phyloP scores from a whole-genome alignment of 2,797 vertebrate species.

The Sciurus vulgaris region DNA sequence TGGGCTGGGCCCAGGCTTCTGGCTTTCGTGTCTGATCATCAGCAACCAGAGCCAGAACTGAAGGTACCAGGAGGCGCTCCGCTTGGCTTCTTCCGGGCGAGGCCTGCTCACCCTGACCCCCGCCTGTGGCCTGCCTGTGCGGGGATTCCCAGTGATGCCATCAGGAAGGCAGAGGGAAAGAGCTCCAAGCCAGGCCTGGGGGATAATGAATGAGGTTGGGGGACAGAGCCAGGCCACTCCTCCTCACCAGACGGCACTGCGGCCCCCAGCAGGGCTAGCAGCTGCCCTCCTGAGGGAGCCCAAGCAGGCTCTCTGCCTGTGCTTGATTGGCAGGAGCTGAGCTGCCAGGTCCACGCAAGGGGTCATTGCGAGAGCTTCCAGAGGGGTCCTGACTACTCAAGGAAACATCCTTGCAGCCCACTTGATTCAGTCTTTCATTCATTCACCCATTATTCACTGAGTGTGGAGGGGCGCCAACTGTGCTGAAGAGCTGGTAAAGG shows the following conservation, averaged over 20 bases:
- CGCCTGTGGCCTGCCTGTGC: slow-evolving; percentile 3
- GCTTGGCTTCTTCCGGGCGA: not conserved
- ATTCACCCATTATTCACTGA: not conserved
- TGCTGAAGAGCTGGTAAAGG: not conserved
- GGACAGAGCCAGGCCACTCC: not conserved
- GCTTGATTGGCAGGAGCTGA: not conserved
- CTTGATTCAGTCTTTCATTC: not conserved
- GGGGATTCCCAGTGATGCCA: slow-evolving; percentile 68
- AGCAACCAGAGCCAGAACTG: not conserved
- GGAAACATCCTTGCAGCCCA: not conserved
- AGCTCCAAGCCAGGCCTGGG: not conserved
- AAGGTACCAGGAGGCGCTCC: not conserved
- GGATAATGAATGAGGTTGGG: slow-evolving; percentile 54
- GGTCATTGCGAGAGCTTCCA: slow-evolving; percentile 5
- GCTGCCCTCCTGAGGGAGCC: slow-evolving; percentile 60
- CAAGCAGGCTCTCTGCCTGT: not conserved
- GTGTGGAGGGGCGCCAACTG: not conserved
- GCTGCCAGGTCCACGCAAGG: not conserved
- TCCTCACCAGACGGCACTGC: not conserved
- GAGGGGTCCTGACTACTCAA: not conserved
- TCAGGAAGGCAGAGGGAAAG: slow-evolving; percentile 28
- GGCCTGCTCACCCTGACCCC: not conserved
- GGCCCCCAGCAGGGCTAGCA: slow-evolving; percentile 62
- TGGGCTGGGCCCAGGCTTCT: not conserved
- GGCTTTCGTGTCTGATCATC: not conserved